A percentile compares a stretch with the other conserved stretches of the same genome.
Evolutionary conservation across 53 echinoderm and acorn worm genomes (phyloP).

Genomic region (Echinometra lucunter): DNA sequence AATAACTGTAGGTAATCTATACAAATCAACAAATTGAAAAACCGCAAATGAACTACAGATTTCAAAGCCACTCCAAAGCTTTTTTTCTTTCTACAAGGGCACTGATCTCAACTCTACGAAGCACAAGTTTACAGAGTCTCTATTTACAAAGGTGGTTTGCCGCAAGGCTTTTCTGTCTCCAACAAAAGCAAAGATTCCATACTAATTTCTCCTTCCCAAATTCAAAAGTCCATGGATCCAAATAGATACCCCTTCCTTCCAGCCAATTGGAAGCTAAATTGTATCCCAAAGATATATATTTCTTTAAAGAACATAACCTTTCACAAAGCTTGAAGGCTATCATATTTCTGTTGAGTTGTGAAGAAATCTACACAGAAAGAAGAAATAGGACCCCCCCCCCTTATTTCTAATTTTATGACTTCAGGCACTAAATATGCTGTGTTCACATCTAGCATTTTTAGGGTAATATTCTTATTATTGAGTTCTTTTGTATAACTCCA

Average conservation of each 20-base stretch:
- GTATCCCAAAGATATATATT: background rate
- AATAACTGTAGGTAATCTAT: background rate
- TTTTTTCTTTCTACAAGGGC: background rate
- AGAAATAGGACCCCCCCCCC: background rate
- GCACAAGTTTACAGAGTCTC: background rate
- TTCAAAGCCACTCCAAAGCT: background rate
- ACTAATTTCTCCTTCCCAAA: slow-evolving; percentile 8
- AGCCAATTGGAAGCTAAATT: background rate
- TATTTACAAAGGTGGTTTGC: background rate
- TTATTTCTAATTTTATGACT: background rate
- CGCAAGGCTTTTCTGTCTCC: background rate
- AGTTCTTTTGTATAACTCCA: background rate
- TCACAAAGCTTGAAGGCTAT: background rate
- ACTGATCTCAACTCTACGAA: background rate
- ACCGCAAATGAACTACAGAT: background rate
- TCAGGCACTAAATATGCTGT: background rate
- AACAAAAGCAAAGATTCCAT: slow-evolving; percentile 22
- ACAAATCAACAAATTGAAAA: background rate
- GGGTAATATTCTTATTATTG: slow-evolving; percentile 31
- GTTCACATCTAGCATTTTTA: slow-evolving; percentile 6
- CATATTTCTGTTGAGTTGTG: background rate
- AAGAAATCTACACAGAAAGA: background rate
- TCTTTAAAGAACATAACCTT: background rate
- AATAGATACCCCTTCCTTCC: background rate
- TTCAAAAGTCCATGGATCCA: background rate